Conservation (phyloP, 2,113 vertebrate species). For the Choloepus hoffmanni region DNA sequence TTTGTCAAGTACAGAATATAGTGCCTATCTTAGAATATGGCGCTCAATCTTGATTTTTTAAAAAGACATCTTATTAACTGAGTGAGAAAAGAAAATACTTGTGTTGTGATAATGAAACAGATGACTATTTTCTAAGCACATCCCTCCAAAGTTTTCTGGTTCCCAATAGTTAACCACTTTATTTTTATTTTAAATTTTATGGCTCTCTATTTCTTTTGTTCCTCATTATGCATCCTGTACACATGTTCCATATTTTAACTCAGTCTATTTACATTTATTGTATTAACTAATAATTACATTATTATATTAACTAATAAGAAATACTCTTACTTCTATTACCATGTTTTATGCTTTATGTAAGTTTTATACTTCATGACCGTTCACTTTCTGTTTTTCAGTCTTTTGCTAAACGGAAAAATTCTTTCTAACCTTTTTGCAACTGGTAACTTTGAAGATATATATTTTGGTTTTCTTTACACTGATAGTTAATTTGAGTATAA, state of each 20-base stretch:
- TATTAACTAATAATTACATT: not conserved
- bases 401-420: not conserved
- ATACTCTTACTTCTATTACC: not conserved
- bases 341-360: not conserved
- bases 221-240: not conserved
- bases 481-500: conserved; percentile 8
- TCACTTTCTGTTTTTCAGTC: not conserved
- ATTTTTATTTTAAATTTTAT: conserved; percentile 27
- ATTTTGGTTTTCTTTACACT: not conserved
- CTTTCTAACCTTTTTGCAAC: conserved; percentile 26
- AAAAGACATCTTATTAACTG: not conserved
- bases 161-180: not conserved
- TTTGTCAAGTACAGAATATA: not conserved
- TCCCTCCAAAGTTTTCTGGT: not conserved
- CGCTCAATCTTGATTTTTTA: conserved; percentile 14
- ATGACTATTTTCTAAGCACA: conserved; percentile 9
- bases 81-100: not conserved
- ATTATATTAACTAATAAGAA: not conserved
- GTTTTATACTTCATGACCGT: not conserved
- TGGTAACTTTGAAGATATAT: conserved; percentile 33
- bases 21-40: not conserved
- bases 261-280: not conserved
- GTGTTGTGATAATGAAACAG: not conserved
- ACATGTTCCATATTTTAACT: not conserved
- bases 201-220: not conserved